Evolutionary conservation across 53 echinoderm and acorn worm species (phyloP), one percentile per base, ranked within the genome.

Genomic region (Zoroaster sp.): DNA sequence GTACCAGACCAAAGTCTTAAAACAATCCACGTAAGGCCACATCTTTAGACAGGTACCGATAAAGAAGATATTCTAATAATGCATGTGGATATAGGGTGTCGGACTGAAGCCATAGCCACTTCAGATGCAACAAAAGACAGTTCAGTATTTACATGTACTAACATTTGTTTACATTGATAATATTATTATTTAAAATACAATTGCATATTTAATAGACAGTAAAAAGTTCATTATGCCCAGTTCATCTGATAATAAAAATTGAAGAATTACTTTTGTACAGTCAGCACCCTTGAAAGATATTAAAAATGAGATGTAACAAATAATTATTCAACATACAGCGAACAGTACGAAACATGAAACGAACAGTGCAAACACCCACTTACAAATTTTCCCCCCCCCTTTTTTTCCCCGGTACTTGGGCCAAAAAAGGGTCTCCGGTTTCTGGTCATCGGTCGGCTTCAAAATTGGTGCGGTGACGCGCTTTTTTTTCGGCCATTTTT

Each of bases 151-250:
- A 54, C 17, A 21, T 35, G 12, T 77, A 41, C 42, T n/a, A 45
- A 8, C 33, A 46, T 71, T 71, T 23, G 18, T n/a, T 34, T 13
- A 33, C 13, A 77, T 11, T 40, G 74, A 82, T 43, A 66, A 67
- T 68, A 82, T 9, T 66, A 17, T 41, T 82, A 45, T 32, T 32
- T 74, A 25, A 85, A 85, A 70, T 85, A 85, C 85, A 85, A 85
- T 85, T 85, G 85, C 85, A 85, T 85, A 85, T 85, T 70, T 71
- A 71, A 71, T 51, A 85, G 71, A 85, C 85, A 70, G 70, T 85
- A 70, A 85, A 85, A 85, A 85, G 46, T 36, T 82, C 32, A 67
- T 28, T 31, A 47, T 20, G 49, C 71, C 85, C 71, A 71, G 21
- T 85, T 70, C 20, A 85, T 44, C 12, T 40, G 23, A 40, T 40